phyloP scores from a whole-genome alignment of 2,888 invertebrate genomes.

The Philaethria dido region DNA sequence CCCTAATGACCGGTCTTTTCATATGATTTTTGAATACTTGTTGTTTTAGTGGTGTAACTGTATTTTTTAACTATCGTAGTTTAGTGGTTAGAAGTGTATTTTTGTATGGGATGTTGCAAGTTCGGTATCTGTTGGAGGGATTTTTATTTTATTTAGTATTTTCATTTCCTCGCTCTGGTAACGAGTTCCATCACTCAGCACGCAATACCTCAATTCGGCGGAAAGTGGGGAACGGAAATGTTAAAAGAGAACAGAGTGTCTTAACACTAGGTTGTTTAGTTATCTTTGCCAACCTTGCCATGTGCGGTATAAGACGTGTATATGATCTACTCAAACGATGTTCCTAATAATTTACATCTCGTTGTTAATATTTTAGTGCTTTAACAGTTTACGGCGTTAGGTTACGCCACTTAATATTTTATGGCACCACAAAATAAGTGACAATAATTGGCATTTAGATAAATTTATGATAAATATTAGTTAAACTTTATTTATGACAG shows the following conservation, averaged over 20 bases:
- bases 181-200: too few relatives aligned
- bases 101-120: not conserved
- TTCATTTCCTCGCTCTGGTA: too few relatives aligned
- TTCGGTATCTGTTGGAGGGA: too few relatives aligned
- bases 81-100: not conserved
- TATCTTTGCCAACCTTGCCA: too few relatives aligned
- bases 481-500: not conserved
- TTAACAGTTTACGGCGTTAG: not conserved
- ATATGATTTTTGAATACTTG: conserved; percentile 32
- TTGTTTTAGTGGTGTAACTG: conserved; percentile 8
- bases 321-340: too few relatives aligned
- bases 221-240: too few relatives aligned
- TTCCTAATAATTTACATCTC: too few relatives aligned
- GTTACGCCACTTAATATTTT: not conserved
- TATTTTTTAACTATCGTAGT: not conserved
- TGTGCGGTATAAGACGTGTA: too few relatives aligned
- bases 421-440: not conserved
- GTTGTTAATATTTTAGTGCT: not conserved
- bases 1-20: conserved; percentile 32
- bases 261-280: too few relatives aligned
- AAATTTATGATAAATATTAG: not conserved
- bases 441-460: not conserved
- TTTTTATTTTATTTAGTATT: too few relatives aligned
- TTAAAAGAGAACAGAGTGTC: too few relatives aligned
- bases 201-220: too few relatives aligned